Evolutionary conservation across 2,888 invertebrate species (phyloP), one percentile per base, ranked within the genome.

Genomic region (Lucinisca nassula): DNA sequence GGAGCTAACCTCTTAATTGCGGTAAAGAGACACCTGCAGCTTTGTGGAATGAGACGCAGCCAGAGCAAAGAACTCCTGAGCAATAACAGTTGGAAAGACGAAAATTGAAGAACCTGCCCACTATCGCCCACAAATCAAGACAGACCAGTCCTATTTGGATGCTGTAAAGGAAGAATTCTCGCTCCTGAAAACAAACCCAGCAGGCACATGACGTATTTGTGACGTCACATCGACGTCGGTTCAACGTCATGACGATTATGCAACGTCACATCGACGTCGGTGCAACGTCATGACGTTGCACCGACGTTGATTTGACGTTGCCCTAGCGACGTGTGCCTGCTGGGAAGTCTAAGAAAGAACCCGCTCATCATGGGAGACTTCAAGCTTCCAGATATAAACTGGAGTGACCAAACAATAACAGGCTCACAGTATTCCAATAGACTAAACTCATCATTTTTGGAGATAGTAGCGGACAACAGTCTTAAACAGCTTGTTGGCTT

Each of bases 401-500:
- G 51, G 51, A n/a, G 4, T 21, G n/a, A 12, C n/a, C 51, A 21
- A n/a, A 12, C 14, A 14, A n/a, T 51, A 4, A 21, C 14, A 51
- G n/a, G 51, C 10, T 21, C 21, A 12, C 51, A 51, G n/a, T 51
- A 51, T n/a, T 4, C 14, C 10, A 51, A 51, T 21, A 12, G 21
- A 4, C 21, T 51, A 4, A 51, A 21, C 51, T 4, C 10, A n/a
- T 51, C 21, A 4, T 51, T 51, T n/a, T 21, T 51, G n/a, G 51
- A 51, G 4, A 51, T 51, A 21, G n/a, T n/a, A 51, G 51, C 51
- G 1, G 49, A 79, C 35, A 74, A 38, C 35, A 76, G 40, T 6
- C 30, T 77, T 0, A 74, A 79, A 49, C 83, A 83, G 30, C 35
- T 67, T 0, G 84, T 84, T 6, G 38, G 40, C 10, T 84, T 84